Evolutionary conservation across 53 echinoderm and acorn worm species (phyloP).

Genomic region (Pentamera pediparva): DNA sequence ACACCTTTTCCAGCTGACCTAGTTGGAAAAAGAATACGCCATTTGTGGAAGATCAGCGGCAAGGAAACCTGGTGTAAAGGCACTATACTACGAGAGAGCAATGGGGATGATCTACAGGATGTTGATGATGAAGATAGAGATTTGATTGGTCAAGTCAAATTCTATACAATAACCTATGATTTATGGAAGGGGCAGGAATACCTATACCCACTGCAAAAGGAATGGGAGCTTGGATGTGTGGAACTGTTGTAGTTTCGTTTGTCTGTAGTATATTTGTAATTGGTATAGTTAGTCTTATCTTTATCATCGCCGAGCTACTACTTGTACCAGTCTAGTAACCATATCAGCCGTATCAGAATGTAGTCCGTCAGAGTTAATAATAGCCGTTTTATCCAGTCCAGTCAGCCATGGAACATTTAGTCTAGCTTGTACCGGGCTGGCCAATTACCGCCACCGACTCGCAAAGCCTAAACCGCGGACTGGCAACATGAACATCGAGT

Average conservation of each 20-base stretch:
- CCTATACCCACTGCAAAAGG: background rate
- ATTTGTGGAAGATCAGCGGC: background rate
- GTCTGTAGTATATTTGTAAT: too few relatives aligned
- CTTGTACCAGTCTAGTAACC: too few relatives aligned
- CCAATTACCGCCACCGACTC: too few relatives aligned
- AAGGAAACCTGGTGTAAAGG: conserved; percentile 1
- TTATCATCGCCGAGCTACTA: too few relatives aligned
- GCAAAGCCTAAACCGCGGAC: too few relatives aligned
- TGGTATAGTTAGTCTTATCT: too few relatives aligned
- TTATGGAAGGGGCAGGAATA: background rate
- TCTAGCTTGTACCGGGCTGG: too few relatives aligned
- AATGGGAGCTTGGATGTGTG: background rate
- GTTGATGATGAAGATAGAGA: background rate
- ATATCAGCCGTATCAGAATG: too few relatives aligned
- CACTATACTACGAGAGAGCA: background rate
- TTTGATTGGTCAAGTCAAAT: background rate
- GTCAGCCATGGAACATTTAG: too few relatives aligned
- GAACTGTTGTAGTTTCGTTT: background rate
- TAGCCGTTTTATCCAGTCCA: too few relatives aligned
- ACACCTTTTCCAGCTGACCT: background rate
- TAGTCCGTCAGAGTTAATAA: too few relatives aligned
- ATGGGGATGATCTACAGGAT: conserved; percentile 2
- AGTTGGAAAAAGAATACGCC: background rate
- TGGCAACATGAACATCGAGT: too few relatives aligned
- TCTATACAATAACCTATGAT: background rate